Percentiles rank a stretch among this genome's conserved stretches.
phyloP scores from a whole-genome alignment of 2,113 vertebrate species.

The Sus scrofa region T2T-Sscrofa CM000830.6:124836001-124836500 shows the following conservation, averaged over 20 bases:
- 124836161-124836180: neutral
- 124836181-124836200: neutral
- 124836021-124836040: neutral
- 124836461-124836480: neutral
- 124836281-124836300: neutral
- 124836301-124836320: neutral
- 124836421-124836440: neutral
- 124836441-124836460: neutral
- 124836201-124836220: neutral
- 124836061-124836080: neutral
- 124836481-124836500: neutral
- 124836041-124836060: neutral
- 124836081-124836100: neutral
- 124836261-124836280: slow-evolving; percentile 48
- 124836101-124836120: neutral
- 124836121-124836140: neutral
- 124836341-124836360: neutral
- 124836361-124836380: neutral
- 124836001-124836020: neutral
- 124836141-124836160: neutral
- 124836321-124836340: neutral
- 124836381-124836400: neutral
- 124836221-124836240: neutral
- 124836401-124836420: neutral
- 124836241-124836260: neutral